Evolutionary conservation across 2,113 vertebrate species (phyloP), one percentile per base, ranked within the genome.

Genomic region (Gymnarchus niloticus): DNA sequence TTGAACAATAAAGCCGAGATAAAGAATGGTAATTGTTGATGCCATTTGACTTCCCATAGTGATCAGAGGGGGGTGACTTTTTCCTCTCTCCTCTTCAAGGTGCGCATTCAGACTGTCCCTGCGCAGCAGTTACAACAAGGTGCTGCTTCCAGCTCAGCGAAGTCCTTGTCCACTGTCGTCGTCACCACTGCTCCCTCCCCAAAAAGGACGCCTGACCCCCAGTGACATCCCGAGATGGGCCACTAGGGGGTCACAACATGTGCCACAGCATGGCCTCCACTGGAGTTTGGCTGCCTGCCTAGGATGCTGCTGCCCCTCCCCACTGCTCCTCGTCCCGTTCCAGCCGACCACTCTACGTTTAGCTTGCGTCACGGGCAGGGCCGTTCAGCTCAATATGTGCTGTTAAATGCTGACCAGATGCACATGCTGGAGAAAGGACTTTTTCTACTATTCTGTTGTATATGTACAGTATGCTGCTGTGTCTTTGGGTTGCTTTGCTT

Each of bases 21-120:
- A 0, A 25, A 25, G 80, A 3, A 17, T 56, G n/a, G n/a, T 6
- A 52, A 14, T n/a, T 17, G 17, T 21, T 57, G 17, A 19, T 77
- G 73, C 21, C 1, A 6, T n/a, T 61, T 61, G 12, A 21, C 17
- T 76, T 44, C 73, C 73, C 19, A 14, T 1, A 2, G 33, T 54
- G 23, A 3, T 21, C 21, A 21, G 37, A n/a, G 17, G 19, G 17
- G 19, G 61, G 3, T 59, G 14, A 73, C 61, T 37, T 23, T 49
- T 28, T 23, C 3, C 10, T 5, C 44, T 85, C 54, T 44, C 10
- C 48, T 28, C 5, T 49, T 2, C 87, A 99, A 73, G 98, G 97
- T 99, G 44, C 96, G 97, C 52, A 99, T 99, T 90, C 98, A 99
- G 89, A 98, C 97, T 0, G 96, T 99, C 6, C 97, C 94, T 0